These are phyloP conservation scores for Pelobates cultripes DNA, from an alignment of 2,797 vertebrate species.

Conservation along the genomic window DNA sequence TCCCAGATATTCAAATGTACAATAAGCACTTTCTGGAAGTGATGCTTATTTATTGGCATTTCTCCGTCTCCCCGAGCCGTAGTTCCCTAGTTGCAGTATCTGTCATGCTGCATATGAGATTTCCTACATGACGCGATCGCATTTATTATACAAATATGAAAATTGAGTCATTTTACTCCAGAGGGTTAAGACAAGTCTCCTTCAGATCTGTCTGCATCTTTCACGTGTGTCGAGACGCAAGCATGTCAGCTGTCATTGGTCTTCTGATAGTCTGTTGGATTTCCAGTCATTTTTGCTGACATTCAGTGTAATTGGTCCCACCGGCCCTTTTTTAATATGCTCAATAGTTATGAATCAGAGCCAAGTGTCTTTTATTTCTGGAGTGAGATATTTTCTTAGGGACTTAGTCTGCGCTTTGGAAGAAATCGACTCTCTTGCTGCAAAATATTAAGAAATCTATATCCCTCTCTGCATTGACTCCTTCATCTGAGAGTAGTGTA, in stretches of 20 bases:
- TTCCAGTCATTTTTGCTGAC: not conserved
- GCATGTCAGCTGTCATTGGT: conserved; percentile 14
- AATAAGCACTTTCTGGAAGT: too few species aligned
- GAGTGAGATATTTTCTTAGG: not conserved
- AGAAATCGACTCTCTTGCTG: not conserved
- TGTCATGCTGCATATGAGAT: not conserved
- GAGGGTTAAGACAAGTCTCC: conserved; percentile 5
- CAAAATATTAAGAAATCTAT: conserved; percentile 26
- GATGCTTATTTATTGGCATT: too few species aligned
- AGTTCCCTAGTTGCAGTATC: not conserved
- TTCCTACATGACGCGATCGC: not conserved
- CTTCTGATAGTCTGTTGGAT: too few species aligned
- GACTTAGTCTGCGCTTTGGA: not conserved
- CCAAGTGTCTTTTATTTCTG: not conserved
- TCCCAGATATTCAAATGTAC: too few species aligned
- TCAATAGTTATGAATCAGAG: not conserved
- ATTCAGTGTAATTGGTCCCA: conserved; percentile 23
- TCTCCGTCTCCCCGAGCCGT: not conserved
- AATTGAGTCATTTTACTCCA: conserved; percentile 1
- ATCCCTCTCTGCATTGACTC: too few species aligned
- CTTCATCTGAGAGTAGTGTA: too few species aligned
- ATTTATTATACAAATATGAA: conserved; percentile 33
- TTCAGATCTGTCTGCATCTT: conserved; percentile 8
- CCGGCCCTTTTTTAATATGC: conserved; percentile 8
- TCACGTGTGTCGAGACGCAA: not conserved